phyloP scores from a whole-genome alignment of 2,888 invertebrate genomes.

The Trichopoda pennipes region DNA sequence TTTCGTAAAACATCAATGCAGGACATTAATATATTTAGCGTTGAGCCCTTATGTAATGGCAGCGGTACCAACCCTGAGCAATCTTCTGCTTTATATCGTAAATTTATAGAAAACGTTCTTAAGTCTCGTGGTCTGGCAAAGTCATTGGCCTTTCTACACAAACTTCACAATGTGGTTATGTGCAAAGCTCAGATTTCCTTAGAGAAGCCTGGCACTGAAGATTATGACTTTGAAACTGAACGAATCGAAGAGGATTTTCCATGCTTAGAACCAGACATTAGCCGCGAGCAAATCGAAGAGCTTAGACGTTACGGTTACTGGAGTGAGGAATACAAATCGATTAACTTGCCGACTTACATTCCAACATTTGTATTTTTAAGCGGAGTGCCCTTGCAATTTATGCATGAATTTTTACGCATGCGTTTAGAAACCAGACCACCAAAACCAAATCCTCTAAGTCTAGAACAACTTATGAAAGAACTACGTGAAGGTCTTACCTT shows the following conservation, averaged over 20 bases:
- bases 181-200: slow-evolving; percentile 87
- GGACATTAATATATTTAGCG: slow-evolving; percentile 82
- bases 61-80: slow-evolving; percentile 82
- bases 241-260: slow-evolving; percentile 81
- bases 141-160: slow-evolving; percentile 89
- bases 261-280: slow-evolving; percentile 79
- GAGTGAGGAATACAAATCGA: slow-evolving; percentile 88
- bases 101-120: slow-evolving; percentile 92
- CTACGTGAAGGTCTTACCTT: slow-evolving; percentile 93
- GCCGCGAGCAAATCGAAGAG: slow-evolving; percentile 78
- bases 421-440: slow-evolving; percentile 91
- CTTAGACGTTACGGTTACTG: slow-evolving; percentile 86
- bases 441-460: slow-evolving; percentile 91
- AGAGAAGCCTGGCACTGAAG: slow-evolving; percentile 82
- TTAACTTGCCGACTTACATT: slow-evolving; percentile 92
- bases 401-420: slow-evolving; percentile 94
- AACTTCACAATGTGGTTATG: slow-evolving; percentile 86
- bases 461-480: slow-evolving; percentile 94
- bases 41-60: slow-evolving; percentile 82
- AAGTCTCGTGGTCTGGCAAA: slow-evolving; percentile 93
- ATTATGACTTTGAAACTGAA: slow-evolving; percentile 80
- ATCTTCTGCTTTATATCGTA: slow-evolving; percentile 83
- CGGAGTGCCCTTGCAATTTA: slow-evolving; percentile 92
- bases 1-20: slow-evolving; percentile 77
- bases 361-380: slow-evolving; percentile 92